phyloP scores from a whole-genome alignment of 2,888 invertebrate genomes.

The Cheilosia vernalis region DNA sequence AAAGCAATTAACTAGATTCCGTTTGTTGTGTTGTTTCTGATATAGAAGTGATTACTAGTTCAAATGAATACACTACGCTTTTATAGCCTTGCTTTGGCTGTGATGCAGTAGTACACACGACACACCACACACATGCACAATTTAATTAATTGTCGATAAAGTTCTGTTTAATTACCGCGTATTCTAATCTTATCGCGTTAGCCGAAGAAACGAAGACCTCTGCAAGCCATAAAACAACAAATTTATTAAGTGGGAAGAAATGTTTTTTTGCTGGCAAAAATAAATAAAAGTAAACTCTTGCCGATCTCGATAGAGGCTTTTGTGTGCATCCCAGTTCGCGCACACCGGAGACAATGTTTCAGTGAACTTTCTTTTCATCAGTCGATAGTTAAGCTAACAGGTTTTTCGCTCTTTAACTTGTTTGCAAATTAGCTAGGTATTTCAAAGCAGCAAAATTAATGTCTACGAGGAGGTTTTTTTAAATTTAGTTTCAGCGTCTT shows the following conservation, averaged over 20 bases:
- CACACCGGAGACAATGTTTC: constrained; percentile 44
- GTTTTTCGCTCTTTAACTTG: constrained; percentile 24
- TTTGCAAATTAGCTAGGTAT: neutral
- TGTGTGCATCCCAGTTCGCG: constrained; percentile 13
- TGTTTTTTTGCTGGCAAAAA: neutral
- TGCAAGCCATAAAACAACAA: constrained; percentile 14
- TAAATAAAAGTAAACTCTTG: constrained; percentile 13
- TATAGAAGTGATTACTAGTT: constrained; percentile 29
- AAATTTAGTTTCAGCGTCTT: neutral
- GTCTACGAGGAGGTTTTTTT: neutral
- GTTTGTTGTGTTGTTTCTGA: constrained; percentile 26
- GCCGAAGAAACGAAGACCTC: constrained; percentile 14
- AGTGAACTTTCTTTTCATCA: constrained; percentile 56
- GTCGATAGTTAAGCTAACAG: constrained; percentile 16
- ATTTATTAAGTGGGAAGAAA: neutral
- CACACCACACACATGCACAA: neutral
- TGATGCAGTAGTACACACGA: constrained; percentile 1
- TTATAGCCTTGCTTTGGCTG: neutral
- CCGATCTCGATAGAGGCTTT: constrained; percentile 8
- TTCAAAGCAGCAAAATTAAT: neutral
- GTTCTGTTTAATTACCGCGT: constrained; percentile 33
- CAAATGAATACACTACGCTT: constrained; percentile 13
- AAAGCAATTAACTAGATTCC: constrained; percentile 36
- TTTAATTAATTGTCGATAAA: constrained; percentile 62
- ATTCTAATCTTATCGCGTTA: constrained; percentile 57